Base-by-base conservation (phyloP, 2,113 vertebrate genomes). In the Toxotes chatareus region DNA sequence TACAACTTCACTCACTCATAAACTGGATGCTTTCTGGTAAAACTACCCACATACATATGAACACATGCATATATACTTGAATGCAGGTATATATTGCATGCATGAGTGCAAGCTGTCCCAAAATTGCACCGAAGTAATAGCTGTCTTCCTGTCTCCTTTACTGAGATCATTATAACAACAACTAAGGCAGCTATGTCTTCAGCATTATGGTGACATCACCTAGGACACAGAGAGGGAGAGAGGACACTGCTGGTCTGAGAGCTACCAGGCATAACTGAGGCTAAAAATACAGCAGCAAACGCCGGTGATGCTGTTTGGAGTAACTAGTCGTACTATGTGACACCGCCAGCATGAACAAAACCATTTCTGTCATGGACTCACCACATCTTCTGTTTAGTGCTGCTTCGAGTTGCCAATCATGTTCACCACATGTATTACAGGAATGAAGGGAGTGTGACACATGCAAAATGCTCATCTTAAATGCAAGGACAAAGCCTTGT, bases 281-380 rank as follows among this genome's bases (percentile, higher is more conserved):
- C 83, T 89, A 90, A 86, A 91, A 89, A 90, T 88, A 92, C 77
- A 84, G 3, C 67, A 14, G 42, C 42, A 62, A 77, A 36, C 4
- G 1, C 81, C 65, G 62, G 32, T 69, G 68, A 47, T 73, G 55
- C 69, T 70, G 23, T 62, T 60, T 70, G 63, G 23, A 56, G 36
- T 46, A 66, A 85, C 44, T 59, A 60, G 56, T 61, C 75, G 66
- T 44, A 31, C 32, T 5, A 16, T 57, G 61, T 66, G 27, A 46
- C 42, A 76, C 42, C 60, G 36, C 16, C 1, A 27, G 27, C 27
- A 27, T 38, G 40, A 72, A 34, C 3, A 73, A 40, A 2, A 62
- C 21, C 8, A 61, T 8, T 32, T 34, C 40, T 61, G 27, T 31
- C 36, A 65, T 12, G 32, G 32, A 31, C 11, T 3, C 34, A 42